These are phyloP conservation scores for Peromyscus leucopus DNA, from an alignment of 2,113 vertebrate genomes.

Conservation along the genomic window DNA sequence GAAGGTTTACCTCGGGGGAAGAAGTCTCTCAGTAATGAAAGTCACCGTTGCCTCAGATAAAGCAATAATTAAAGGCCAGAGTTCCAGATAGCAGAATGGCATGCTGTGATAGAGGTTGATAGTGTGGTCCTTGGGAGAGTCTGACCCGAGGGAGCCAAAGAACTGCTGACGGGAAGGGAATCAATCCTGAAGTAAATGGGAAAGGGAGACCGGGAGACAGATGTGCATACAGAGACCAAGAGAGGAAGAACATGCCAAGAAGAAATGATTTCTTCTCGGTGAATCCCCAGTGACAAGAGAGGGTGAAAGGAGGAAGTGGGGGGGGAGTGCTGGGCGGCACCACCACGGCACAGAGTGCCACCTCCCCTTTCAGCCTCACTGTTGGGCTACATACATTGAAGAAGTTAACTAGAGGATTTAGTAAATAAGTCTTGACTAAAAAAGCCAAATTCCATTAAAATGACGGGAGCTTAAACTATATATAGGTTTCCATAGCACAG, in stretches of 20 bases:
- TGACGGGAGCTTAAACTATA: neutral
- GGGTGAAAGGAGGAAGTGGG: neutral
- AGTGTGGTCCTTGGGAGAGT: neutral
- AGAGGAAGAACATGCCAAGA: neutral
- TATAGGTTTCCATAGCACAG: neutral
- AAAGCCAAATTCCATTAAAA: conserved; percentile 23
- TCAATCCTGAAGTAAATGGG: neutral
- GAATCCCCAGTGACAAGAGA: neutral
- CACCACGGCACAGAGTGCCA: no score
- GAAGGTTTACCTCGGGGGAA: neutral
- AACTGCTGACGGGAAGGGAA: neutral
- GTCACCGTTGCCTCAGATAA: neutral
- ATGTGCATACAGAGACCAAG: neutral
- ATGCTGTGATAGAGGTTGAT: neutral
- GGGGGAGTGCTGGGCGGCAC: neutral
- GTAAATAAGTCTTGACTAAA: conserved; percentile 10
- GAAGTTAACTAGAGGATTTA: conserved; percentile 3
- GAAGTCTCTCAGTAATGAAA: conserved; percentile 37
- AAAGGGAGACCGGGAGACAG: neutral
- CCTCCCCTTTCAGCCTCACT: neutral
- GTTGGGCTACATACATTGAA: neutral
- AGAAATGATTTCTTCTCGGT: neutral
- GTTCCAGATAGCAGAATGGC: neutral
- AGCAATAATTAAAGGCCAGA: neutral
- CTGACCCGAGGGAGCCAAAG: neutral